Percentiles rank a stretch among this genome's conserved stretches.
Evolutionary conservation across 2,113 vertebrate species (phyloP).

Genomic region (Microtus montanus): DNA sequence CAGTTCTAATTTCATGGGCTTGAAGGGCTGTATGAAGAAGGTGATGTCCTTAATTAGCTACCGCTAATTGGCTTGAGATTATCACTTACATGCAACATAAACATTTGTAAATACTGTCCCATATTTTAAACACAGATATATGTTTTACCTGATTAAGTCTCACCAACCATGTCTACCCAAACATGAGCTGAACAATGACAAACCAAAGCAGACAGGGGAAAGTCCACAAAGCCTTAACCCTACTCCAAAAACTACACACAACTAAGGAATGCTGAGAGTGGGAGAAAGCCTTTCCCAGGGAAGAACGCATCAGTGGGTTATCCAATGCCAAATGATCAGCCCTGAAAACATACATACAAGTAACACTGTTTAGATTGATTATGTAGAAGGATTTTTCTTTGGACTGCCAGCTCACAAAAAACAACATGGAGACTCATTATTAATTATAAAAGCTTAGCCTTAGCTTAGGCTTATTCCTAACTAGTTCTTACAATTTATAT

Average conservation of each 20-base stretch:
- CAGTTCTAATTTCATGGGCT: background rate
- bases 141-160: background rate
- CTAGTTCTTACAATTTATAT: too few species aligned
- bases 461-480: too few species aligned
- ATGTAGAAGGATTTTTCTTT: too few species aligned
- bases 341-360: background rate
- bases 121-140: background rate
- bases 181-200: background rate
- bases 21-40: background rate
- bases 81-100: background rate
- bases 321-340: background rate
- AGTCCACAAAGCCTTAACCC: background rate
- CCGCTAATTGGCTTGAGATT: background rate
- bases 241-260: background rate
- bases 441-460: too few species aligned
- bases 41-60: background rate
- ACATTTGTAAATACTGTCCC: background rate
- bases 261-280: too few species aligned
- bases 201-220: background rate
- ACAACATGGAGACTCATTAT: too few species aligned
- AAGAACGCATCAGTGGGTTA: background rate
- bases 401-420: too few species aligned
- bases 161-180: background rate
- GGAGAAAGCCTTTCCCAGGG: background rate
- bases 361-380: background rate